Percentiles rank a stretch among this genome's conserved stretches.
Conservation (phyloP, 2,113 vertebrate species). For the Platysternon megacephalum region DNA sequence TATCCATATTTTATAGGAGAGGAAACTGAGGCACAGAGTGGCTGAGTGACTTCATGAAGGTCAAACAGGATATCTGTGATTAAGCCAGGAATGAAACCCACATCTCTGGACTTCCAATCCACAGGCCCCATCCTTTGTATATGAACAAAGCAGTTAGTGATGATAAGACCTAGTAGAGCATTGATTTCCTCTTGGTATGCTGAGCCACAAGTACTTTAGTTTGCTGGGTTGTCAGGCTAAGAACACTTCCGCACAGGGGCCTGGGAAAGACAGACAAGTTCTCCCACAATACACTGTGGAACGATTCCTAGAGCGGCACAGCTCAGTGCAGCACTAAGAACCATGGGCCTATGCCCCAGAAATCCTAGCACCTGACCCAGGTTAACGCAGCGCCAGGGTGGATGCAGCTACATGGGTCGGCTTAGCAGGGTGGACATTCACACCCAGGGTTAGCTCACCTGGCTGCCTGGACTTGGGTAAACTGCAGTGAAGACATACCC, state of each 20-base stretch:
- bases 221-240: too few species aligned
- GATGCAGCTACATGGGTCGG: background rate
- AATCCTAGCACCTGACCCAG: background rate
- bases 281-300: background rate
- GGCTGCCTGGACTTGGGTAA: background rate
- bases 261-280: background rate
- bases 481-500: accelerated
- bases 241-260: background rate
- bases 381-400: accelerated
- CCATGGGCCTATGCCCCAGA: background rate
- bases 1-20: background rate
- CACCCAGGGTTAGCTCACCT: background rate
- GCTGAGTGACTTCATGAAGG: background rate
- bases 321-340: background rate
- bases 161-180: background rate
- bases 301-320: too few species aligned
- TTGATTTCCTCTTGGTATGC: background rate
- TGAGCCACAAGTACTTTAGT: accelerated
- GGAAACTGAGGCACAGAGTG: background rate
- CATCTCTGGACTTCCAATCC: background rate
- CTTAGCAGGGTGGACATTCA: background rate
- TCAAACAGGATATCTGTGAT: background rate
- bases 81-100: background rate
- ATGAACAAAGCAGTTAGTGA: background rate
- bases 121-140: too few species aligned